phyloP scores from a whole-genome alignment of 2,888 invertebrate genomes.

The Clostera curtula region DNA sequence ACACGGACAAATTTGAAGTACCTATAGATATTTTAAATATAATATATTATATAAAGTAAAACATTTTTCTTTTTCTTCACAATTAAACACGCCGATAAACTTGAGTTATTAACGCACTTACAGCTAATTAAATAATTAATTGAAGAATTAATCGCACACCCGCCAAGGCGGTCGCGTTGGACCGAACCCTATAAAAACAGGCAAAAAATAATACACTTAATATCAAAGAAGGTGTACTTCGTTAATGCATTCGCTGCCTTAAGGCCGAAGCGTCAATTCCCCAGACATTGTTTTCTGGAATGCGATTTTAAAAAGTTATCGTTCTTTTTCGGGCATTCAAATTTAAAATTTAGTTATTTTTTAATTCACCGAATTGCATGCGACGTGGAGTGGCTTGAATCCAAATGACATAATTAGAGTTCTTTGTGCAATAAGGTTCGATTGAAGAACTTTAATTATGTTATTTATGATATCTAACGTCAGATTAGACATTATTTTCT shows the following conservation, averaged over 20 bases:
- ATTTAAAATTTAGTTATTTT: conserved; percentile 21
- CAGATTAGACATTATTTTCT: too few relatives aligned
- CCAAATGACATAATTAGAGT: conserved; percentile 39
- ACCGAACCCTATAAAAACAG: conserved; percentile 31
- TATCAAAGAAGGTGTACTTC: conserved; percentile 71
- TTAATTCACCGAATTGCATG: conserved; percentile 41
- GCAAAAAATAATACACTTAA: conserved; percentile 69
- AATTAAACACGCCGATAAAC: too few relatives aligned
- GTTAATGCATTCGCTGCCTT: conserved; percentile 70
- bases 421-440: conserved; percentile 12
- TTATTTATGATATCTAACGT: background rate
- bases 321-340: conserved; percentile 39
- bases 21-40: too few relatives aligned
- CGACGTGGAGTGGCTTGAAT: conserved; percentile 32
- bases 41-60: too few relatives aligned
- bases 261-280: conserved; percentile 55
- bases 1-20: too few relatives aligned
- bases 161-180: background rate
- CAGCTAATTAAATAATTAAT: too few relatives aligned
- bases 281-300: conserved; percentile 72
- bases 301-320: conserved; percentile 54
- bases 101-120: too few relatives aligned
- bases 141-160: too few relatives aligned
- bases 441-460: background rate
- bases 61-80: too few relatives aligned